Percentiles rank a stretch among this genome's conserved stretches.
Evolutionary conservation across 2,113 vertebrate species (phyloP).

Genomic region (Acinonyx jubatus): DNA sequence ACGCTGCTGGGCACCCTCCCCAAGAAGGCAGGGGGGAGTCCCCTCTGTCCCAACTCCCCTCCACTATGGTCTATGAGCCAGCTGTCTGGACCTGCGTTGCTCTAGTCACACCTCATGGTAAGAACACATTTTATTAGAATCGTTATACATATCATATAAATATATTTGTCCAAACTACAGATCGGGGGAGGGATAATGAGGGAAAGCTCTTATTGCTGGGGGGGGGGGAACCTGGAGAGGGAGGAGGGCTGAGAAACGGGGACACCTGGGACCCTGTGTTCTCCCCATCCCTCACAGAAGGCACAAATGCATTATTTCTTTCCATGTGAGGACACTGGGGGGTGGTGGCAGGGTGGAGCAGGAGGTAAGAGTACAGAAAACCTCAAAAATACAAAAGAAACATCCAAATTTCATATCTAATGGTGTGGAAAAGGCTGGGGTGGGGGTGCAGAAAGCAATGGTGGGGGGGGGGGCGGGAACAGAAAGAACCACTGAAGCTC

Average conservation of each 20-base stretch:
- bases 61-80: background rate
- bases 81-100: background rate
- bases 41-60: background rate
- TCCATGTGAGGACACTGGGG: constrained; percentile 58
- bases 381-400: constrained; percentile 72
- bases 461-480: background rate
- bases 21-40: background rate
- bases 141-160: constrained; percentile 81
- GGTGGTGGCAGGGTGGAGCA: background rate
- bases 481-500: background rate
- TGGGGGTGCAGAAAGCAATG: background rate
- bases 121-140: constrained; percentile 77
- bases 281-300: constrained; percentile 72
- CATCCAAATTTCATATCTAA: constrained; percentile 60
- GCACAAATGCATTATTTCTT: constrained; percentile 77
- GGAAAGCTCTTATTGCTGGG: constrained; percentile 72
- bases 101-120: constrained; percentile 10
- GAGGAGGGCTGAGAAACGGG: constrained; percentile 28
- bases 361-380: constrained; percentile 1
- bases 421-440: background rate
- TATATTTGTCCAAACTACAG: constrained; percentile 81
- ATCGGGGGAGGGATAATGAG: background rate
- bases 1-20: background rate
- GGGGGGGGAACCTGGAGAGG: background rate
- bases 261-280: constrained; percentile 21